Conservation (phyloP, 2,888 invertebrate species). For the Eupithecia insigniata region DNA sequence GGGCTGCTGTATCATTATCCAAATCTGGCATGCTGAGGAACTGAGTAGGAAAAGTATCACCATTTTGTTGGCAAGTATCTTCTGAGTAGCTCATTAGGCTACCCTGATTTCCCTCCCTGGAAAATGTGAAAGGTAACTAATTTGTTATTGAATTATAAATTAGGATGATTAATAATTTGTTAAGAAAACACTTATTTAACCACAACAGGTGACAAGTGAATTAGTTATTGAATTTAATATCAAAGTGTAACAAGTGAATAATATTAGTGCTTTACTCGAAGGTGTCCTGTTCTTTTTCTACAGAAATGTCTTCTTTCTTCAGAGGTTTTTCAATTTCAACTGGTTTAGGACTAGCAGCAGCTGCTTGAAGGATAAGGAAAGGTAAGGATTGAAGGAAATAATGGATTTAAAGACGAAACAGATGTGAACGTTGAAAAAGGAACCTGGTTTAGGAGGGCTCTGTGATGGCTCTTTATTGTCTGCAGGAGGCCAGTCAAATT, state of each 20-base stretch:
- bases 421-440: constrained; percentile 29
- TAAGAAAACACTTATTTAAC: too few relatives aligned
- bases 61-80: constrained; percentile 60
- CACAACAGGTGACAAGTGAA: too few relatives aligned
- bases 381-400: constrained; percentile 38
- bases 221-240: neutral
- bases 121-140: constrained; percentile 36
- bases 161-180: too few relatives aligned
- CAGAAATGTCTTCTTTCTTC: constrained; percentile 16
- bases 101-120: constrained; percentile 61
- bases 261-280: constrained; percentile 32
- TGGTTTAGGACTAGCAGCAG: constrained; percentile 15
- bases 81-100: constrained; percentile 63
- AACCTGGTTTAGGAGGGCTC: constrained; percentile 60
- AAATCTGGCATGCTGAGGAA: constrained; percentile 77
- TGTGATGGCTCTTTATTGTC: constrained; percentile 51
- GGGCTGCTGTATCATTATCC: constrained; percentile 59
- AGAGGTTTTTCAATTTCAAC: constrained; percentile 10
- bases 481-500: constrained; percentile 67
- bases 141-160: neutral
- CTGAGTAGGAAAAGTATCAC: constrained; percentile 63
- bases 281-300: constrained; percentile 20
- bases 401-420: constrained; percentile 36
- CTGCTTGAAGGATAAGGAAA: constrained; percentile 45
- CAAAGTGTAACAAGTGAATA: neutral